Evolutionary conservation across 2,888 invertebrate genomes (phyloP), one percentile per base, ranked within the genome.

Genomic region (Xylocampa areola): DNA sequence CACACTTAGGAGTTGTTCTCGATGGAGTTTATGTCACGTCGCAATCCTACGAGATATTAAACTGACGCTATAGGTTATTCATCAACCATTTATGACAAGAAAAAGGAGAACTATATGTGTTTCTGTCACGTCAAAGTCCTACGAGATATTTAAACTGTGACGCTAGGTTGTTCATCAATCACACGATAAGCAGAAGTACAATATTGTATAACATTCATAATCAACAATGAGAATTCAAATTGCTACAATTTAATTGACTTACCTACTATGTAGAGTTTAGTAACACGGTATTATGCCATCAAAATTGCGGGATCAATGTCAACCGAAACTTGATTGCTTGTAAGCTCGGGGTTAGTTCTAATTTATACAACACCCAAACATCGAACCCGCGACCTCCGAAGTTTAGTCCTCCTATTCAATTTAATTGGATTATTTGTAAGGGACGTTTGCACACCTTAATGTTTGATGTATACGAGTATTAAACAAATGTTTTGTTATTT

Each of bases 381-480:
- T 54, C 35, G 36, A 64, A 57, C 33, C 54, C 11, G 23, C 35
- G 44, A 36, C 44, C 53, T 14, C n/a, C 17, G 11, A 53, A 59
- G 25, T 39, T 67, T 14, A 40, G 45, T 39, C 44, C 25, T 71
- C 27, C 33, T 6, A 44, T 73, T 58, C 47, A 55, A 71, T 68
- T 71, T 52, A 73, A 73, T 51, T 57, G 59, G 63, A 66, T 70
- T 70, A 66, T 55, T 68, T 53, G 51, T 44, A 44, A 35, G 57
- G 66, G 47, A 45, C 27, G 36, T 52, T 39, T 41, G 47, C 57
- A 45, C 49, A 50, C 43, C 33, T 30, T 27, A 11, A 27, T 59
- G 44, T 51, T 29, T 61, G 50, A 39, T n/a, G n/a, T n/a, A n/a
- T 45, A 29, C 10, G 43, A 23, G 36, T 29, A 23, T 1, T 47